Evolutionary conservation across 2,888 invertebrate genomes (phyloP).

Genomic region (Camponotus fellah): DNA sequence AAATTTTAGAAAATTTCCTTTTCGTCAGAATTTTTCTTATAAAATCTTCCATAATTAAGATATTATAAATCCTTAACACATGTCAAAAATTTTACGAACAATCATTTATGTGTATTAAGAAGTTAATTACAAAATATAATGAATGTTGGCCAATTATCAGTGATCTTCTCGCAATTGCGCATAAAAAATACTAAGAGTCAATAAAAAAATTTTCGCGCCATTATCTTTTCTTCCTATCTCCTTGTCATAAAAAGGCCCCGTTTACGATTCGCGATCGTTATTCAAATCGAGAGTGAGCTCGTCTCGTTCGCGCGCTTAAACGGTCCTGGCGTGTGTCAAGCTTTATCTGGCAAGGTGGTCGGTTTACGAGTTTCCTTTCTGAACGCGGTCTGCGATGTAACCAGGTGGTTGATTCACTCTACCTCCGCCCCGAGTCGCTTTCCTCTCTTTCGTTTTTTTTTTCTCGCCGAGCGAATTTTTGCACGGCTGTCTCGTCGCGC

Average conservation of each 20-base stretch:
- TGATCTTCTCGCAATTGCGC: not conserved
- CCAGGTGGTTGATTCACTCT: conserved; percentile 59
- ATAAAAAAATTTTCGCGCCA: not conserved
- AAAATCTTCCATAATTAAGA: not conserved
- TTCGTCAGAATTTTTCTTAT: not conserved
- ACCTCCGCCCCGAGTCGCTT: conserved; percentile 42
- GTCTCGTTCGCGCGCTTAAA: conserved; percentile 53
- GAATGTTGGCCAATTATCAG: not conserved
- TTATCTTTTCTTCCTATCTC: not conserved
- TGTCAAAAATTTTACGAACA: not conserved
- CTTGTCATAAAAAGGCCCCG: conserved; percentile 21
- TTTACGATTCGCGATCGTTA: conserved; percentile 63
- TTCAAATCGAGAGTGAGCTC: conserved; percentile 66
- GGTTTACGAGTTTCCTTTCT: conserved; percentile 72
- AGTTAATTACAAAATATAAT: not conserved
- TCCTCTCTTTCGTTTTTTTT: conserved; percentile 55
- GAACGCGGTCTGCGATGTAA: conserved; percentile 60
- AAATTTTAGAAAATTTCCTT: not conserved
- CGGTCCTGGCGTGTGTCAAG: conserved; percentile 41
- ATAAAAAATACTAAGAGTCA: not conserved
- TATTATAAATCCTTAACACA: not conserved
- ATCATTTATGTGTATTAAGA: not conserved
- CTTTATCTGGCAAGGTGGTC: conserved; percentile 77
- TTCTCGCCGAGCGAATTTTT: conserved; percentile 55
- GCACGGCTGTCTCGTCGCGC: conserved; percentile 51